Evolutionary conservation across 2,113 vertebrate species (phyloP), one percentile per base, ranked within the genome.

Genomic region (Sceloporus undulatus): DNA sequence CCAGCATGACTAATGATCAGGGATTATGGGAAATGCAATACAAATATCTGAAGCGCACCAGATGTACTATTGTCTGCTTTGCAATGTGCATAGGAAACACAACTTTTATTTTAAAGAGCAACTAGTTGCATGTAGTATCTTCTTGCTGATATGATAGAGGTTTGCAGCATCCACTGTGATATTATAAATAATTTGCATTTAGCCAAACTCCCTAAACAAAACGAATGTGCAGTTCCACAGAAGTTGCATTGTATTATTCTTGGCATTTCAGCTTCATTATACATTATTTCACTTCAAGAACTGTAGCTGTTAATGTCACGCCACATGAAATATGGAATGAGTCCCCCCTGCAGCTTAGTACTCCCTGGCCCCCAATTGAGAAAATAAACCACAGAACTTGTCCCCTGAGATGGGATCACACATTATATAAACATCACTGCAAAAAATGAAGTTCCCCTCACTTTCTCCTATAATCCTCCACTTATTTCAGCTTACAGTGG

Each of bases 401-500:
- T 42, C 21, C 6, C 74, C 38, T 21, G 5, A 38, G 7, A 88
- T 80, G 85, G 88, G 74, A 80, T 29, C 85, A 83, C 0, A 0
- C 74, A 29, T 85, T 13, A 65, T 48, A 92, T 86, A 7, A 38
- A 25, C 56, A 65, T 62, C 79, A 38, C 3, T 34, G 29, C 29
- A 27, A 18, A 29, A 85, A 52, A 89, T 81, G 65, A 21, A 1
- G 65, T 85, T 54, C 2, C 16, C n/a, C 84, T 91, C 23, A 84
- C 62, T 92, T 91, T 9, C 13, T 79, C 34, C 0, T 78, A 29
- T 87, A 93, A 91, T 79, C 59, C 76, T 77, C 65, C 84, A 23
- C 2, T 91, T 70, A 34, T 6, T 86, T 52, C 88, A 59, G 62
- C 87, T 75, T 80, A 48, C 29, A 83, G 85, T 81, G 79, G 83